These are phyloP conservation scores for Azemiops feae DNA, from an alignment of 2,113 vertebrate species.

Conservation along the genomic window DNA sequence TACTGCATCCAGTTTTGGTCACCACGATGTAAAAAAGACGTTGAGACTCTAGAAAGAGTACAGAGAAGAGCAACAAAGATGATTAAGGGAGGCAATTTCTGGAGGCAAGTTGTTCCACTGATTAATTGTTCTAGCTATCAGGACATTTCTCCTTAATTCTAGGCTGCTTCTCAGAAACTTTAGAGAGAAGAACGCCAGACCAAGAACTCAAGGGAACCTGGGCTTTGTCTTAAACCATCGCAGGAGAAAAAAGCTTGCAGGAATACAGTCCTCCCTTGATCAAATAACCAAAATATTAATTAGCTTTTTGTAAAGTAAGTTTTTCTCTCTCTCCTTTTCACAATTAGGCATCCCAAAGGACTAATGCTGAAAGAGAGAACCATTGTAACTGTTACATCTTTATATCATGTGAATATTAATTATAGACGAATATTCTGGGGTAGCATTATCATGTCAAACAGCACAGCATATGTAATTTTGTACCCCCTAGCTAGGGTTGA, in stretches of 20 bases:
- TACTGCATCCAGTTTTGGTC: too few relatives aligned
- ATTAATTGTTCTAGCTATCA: not conserved
- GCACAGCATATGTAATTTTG: not conserved
- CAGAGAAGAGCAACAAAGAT: too few relatives aligned
- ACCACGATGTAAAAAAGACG: too few relatives aligned
- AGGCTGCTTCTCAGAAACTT: not conserved
- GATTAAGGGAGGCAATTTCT: not conserved
- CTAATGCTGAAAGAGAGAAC: slow-evolving; percentile 20
- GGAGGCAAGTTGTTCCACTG: not conserved
- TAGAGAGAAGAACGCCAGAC: not conserved
- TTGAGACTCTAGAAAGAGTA: too few relatives aligned
- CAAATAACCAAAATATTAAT: slow-evolving; percentile 34
- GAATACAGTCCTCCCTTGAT: not conserved
- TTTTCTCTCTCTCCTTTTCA: not conserved
- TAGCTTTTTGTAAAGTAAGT: not conserved
- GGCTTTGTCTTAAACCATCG: not conserved
- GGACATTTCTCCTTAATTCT: not conserved
- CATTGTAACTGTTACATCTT: slow-evolving; percentile 8
- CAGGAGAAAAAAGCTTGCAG: not conserved
- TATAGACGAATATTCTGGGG: slow-evolving; percentile 19
- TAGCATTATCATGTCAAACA: slow-evolving; percentile 26
- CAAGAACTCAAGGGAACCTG: not conserved
- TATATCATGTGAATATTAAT: slow-evolving; percentile 22
- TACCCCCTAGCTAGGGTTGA: slow-evolving; percentile 19
- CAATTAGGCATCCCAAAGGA: slow-evolving; percentile 29